Evolutionary conservation across 2,797 vertebrate species (phyloP).

Genomic region (Ataeniobius toweri): DNA sequence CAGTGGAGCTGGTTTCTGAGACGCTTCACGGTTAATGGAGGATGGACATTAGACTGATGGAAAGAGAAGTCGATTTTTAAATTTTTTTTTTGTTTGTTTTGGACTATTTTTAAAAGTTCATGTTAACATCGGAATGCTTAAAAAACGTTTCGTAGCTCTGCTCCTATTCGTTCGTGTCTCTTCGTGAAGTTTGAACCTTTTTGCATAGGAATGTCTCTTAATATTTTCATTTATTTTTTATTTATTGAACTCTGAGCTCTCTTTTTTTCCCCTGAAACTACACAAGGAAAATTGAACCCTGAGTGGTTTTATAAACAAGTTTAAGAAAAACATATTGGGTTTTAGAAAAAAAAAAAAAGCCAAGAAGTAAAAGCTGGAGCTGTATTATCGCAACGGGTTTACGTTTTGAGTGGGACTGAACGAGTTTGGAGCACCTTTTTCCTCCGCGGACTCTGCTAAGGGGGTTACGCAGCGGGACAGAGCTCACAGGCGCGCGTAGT

Average conservation of each 20-base stretch:
- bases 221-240: neutral
- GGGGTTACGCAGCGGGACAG: constrained; percentile 28
- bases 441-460: constrained; percentile 9
- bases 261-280: neutral
- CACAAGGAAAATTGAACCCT: neutral
- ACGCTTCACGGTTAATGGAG: constrained; percentile 52
- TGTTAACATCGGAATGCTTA: constrained; percentile 30
- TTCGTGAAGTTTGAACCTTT: constrained; percentile 14
- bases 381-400: neutral
- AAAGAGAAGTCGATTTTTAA: neutral
- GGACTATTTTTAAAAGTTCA: constrained; percentile 7
- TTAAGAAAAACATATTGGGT: neutral
- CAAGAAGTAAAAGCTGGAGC: neutral
- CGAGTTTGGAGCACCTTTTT: neutral
- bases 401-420: neutral
- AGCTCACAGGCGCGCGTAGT: constrained; percentile 42
- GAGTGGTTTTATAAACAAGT: neutral
- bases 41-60: constrained; percentile 4
- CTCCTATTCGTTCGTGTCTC: neutral
- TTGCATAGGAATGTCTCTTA: constrained; percentile 7
- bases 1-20: constrained; percentile 15
- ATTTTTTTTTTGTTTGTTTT: neutral
- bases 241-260: neutral
- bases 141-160: neutral
- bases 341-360: neutral